A percentile compares a stretch with the other conserved stretches of the same genome.
These are phyloP conservation scores for zebrafish (Danio rerio) DNA, from an alignment of 2,113 vertebrate genomes.

Conservation along the genomic window DNA sequence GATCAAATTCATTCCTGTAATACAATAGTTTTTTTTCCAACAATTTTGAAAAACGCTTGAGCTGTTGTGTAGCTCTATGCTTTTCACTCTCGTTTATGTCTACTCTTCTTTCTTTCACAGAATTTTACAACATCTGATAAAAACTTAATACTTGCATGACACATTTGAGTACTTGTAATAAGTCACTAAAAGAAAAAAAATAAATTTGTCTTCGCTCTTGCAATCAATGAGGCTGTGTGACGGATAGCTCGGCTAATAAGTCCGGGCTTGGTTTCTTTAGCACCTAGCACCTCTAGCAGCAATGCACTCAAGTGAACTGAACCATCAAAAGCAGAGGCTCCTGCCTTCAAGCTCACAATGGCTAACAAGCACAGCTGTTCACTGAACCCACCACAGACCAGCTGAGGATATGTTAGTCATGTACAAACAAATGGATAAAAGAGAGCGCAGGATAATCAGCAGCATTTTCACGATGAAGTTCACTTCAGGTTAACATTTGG, in stretches of 20 bases:
- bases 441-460: neutral
- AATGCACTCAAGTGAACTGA: constrained; percentile 50
- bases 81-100: too few species aligned
- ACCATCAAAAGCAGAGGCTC: constrained; percentile 53
- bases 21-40: too few species aligned
- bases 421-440: constrained; percentile 6
- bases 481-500: neutral
- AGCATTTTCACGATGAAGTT: neutral
- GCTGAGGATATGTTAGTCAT: constrained; percentile 16
- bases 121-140: too few species aligned
- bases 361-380: constrained; percentile 52
- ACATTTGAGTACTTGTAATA: too few species aligned
- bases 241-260: constrained; percentile 58
- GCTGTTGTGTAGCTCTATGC: too few species aligned
- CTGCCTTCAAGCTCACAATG: constrained; percentile 38
- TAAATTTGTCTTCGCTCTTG: neutral
- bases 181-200: too few species aligned
- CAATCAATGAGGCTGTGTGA: constrained; percentile 57
- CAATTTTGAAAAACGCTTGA: too few species aligned
- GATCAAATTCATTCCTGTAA: too few species aligned
- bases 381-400: constrained; percentile 29
- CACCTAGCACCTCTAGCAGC: constrained; percentile 40
- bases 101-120: too few species aligned
- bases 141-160: too few species aligned
- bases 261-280: constrained; percentile 44